A percentile compares a stretch with the other conserved stretches of the same genome.
phyloP scores from a whole-genome alignment of 2,888 invertebrate genomes.

The Eristalis pertinax region DNA sequence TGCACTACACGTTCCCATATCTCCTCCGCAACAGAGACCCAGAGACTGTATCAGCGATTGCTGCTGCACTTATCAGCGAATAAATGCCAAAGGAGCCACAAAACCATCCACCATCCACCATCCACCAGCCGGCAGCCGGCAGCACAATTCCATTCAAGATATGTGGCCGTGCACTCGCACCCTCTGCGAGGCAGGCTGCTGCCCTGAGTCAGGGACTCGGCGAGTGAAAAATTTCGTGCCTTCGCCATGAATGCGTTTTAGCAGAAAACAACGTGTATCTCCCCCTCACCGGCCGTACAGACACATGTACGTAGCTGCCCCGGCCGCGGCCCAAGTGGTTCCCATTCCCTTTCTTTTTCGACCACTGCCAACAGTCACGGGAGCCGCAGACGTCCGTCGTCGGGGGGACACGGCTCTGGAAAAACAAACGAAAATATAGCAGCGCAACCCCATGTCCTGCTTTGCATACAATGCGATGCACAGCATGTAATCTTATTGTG shows the following conservation, averaged over 20 bases:
- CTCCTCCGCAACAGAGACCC: constrained; percentile 20
- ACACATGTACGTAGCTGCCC: constrained; percentile 13
- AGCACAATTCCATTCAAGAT: constrained; percentile 68
- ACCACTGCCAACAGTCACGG: neutral
- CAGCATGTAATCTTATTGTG: constrained; percentile 82
- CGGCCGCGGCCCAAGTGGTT: neutral
- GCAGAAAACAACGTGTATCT: constrained; percentile 67
- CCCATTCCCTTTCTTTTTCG: neutral
- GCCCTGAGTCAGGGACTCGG: constrained; percentile 20
- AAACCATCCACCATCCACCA: neutral
- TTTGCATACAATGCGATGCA: constrained; percentile 82
- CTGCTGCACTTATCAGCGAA: constrained; percentile 64
- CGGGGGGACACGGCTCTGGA: constrained; percentile 43
- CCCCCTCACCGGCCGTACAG: constrained; percentile 24
- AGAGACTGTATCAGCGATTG: constrained; percentile 58
- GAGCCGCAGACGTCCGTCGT: constrained; percentile 18
- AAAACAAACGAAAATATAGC: constrained; percentile 71
- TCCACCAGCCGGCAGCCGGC: constrained; percentile 11
- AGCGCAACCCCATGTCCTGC: constrained; percentile 73
- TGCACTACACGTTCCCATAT: constrained; percentile 65
- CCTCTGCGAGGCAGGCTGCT: neutral
- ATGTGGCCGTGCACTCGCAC: constrained; percentile 41
- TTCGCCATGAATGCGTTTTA: constrained; percentile 77
- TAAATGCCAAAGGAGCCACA: constrained; percentile 41
- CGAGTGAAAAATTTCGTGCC: constrained; percentile 80